Conservation (phyloP, 2,113 vertebrate genomes). For the Chionomys nivalis region DNA sequence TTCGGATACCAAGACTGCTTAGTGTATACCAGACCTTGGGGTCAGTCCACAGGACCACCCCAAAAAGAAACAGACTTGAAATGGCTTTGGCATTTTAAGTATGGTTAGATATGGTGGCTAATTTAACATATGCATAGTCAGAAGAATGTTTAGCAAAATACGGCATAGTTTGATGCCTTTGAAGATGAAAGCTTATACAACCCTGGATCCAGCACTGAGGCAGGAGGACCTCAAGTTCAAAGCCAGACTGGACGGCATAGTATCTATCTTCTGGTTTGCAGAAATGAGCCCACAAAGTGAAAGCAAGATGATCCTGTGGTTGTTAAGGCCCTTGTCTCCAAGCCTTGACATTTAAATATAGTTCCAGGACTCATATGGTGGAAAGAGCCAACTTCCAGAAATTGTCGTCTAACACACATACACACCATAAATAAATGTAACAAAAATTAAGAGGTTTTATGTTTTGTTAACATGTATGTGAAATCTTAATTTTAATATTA, state of each 20-base stretch:
- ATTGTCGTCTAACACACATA: background rate
- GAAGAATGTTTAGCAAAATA: conserved; percentile 39
- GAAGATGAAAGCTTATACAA: background rate
- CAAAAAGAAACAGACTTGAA: background rate
- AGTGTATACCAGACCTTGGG: background rate
- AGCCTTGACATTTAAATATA: background rate
- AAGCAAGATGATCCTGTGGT: background rate
- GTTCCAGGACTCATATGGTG: background rate
- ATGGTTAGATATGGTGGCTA: background rate
- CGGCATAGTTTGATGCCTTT: conserved; percentile 4
- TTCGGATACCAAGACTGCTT: conserved; percentile 51
- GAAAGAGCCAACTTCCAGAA: background rate
- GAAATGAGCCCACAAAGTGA: background rate
- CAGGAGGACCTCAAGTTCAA: background rate
- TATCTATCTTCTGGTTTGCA: background rate
- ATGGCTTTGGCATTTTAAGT: background rate
- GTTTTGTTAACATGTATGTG: too few relatives aligned
- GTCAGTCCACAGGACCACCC: background rate
- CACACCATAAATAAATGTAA: background rate
- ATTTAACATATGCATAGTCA: background rate
- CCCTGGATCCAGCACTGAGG: background rate
- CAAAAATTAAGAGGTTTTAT: too few relatives aligned
- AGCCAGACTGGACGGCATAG: background rate
- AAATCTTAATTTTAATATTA: too few relatives aligned
- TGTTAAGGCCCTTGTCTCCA: background rate